Percentiles rank a stretch among this genome's conserved stretches.
Conservation (phyloP, 23 tunicate species). For the Halocynthia roretzi region DNA sequence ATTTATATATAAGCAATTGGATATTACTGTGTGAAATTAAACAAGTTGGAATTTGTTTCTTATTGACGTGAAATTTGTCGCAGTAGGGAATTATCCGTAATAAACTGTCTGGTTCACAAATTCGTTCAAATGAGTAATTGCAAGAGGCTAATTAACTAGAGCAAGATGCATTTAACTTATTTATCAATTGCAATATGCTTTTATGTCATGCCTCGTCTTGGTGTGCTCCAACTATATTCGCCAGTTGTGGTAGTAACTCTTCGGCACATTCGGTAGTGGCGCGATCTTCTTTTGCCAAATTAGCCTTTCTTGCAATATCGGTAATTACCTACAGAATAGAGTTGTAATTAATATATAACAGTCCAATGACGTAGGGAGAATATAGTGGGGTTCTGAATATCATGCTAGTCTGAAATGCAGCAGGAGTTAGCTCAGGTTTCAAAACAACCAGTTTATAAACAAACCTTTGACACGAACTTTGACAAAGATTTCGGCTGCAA, state of each 20-base stretch:
- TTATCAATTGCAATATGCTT: no score
- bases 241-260: constrained; percentile 15
- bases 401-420: no score
- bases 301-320: no score
- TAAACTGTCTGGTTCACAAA: no score
- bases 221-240: constrained; percentile 51
- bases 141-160: no score
- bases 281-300: no score
- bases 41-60: background rate
- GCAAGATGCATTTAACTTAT: no score
- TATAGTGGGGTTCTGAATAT: background rate
- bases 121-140: no score
- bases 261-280: background rate
- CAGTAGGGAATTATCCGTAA: no score
- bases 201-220: constrained; percentile 30
- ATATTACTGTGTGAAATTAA: no score
- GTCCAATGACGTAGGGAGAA: background rate
- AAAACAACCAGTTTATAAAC: background rate
- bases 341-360: no score
- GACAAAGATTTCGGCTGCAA: constrained; percentile 34
- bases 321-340: no score
- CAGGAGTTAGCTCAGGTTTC: background rate
- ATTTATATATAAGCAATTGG: background rate
- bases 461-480: constrained; percentile 10
- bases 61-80: background rate